phyloP scores from a whole-genome alignment of 1,140 invertebrate genomes.

The Habropoda laboriosa region DNA sequence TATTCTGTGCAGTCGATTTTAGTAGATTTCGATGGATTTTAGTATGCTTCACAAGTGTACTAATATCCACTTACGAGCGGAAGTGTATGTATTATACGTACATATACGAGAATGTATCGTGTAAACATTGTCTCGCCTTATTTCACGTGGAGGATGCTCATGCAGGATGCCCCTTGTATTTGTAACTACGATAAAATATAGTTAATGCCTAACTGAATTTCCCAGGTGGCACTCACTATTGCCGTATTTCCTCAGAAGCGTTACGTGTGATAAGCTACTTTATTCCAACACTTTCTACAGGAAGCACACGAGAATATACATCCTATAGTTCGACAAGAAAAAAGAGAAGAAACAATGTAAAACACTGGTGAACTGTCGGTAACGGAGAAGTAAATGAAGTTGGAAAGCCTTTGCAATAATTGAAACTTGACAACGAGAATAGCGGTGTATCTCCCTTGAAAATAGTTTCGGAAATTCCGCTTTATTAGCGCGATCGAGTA shows the following conservation, averaged over 20 bases:
- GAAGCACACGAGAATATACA: neutral
- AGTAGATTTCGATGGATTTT: too few relatives aligned
- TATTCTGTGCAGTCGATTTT: too few relatives aligned
- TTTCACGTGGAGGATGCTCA: slow-evolving; percentile 53
- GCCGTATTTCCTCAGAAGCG: slow-evolving; percentile 49
- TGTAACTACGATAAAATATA: slow-evolving; percentile 58
- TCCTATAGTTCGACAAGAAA: neutral
- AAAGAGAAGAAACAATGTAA: too few relatives aligned
- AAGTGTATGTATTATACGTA: too few relatives aligned
- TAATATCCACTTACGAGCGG: too few relatives aligned
- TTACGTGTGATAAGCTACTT: slow-evolving; percentile 45
- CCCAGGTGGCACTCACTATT: slow-evolving; percentile 58
- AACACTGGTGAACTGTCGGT: neutral
- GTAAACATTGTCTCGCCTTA: slow-evolving; percentile 26
- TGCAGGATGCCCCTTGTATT: slow-evolving; percentile 50
- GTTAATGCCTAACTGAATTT: slow-evolving; percentile 58
- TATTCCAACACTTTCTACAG: neutral
- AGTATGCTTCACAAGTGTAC: too few relatives aligned
- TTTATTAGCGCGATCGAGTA: too few relatives aligned
- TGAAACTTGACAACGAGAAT: too few relatives aligned
- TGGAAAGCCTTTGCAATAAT: too few relatives aligned
- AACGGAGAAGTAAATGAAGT: neutral
- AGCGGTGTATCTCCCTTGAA: too few relatives aligned
- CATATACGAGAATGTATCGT: neutral
- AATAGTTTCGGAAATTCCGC: too few relatives aligned